phyloP scores from a whole-genome alignment of 2,888 invertebrate species.

The Ormyrus thymus region DNA sequence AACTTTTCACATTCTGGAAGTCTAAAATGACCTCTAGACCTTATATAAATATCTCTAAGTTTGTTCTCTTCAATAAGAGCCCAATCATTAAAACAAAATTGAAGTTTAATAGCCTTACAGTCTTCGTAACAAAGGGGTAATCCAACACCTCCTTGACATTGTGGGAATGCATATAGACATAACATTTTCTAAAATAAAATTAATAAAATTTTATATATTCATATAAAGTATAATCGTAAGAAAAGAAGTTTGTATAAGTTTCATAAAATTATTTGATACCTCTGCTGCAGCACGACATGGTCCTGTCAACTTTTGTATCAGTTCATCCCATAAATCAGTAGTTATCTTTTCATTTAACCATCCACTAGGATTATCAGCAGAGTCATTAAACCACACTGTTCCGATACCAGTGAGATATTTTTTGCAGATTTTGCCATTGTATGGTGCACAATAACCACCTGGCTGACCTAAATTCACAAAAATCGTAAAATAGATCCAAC shows the following conservation, averaged over 20 bases:
- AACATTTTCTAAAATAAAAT: conserved; percentile 81
- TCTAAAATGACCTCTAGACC: conserved; percentile 89
- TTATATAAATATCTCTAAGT: conserved; percentile 84
- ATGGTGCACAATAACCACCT: conserved; percentile 88
- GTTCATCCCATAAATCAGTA: conserved; percentile 88
- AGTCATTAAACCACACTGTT: conserved; percentile 85
- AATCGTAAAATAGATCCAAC: not conserved
- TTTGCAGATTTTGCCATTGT: conserved; percentile 89
- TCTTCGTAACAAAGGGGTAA: conserved; percentile 94
- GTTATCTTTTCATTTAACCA: conserved; percentile 91
- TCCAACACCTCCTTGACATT: conserved; percentile 84
- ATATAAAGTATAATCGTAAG: not conserved
- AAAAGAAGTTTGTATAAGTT: not conserved
- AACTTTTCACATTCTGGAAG: conserved; percentile 90
- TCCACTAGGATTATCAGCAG: conserved; percentile 81
- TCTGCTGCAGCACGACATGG: conserved; percentile 92
- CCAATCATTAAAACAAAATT: conserved; percentile 97
- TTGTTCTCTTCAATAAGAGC: conserved; percentile 92
- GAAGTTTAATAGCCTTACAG: conserved; percentile 91
- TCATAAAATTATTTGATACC: conserved; percentile 72
- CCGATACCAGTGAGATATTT: conserved; percentile 81
- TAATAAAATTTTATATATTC: not conserved
- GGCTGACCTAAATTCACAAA: conserved; percentile 40
- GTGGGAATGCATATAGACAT: conserved; percentile 94
- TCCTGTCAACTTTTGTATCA: conserved; percentile 86